Percentiles rank a stretch among this genome's conserved stretches.
phyloP scores from a whole-genome alignment of 2,888 invertebrate genomes.

The Cactoblastis cactorum region DNA sequence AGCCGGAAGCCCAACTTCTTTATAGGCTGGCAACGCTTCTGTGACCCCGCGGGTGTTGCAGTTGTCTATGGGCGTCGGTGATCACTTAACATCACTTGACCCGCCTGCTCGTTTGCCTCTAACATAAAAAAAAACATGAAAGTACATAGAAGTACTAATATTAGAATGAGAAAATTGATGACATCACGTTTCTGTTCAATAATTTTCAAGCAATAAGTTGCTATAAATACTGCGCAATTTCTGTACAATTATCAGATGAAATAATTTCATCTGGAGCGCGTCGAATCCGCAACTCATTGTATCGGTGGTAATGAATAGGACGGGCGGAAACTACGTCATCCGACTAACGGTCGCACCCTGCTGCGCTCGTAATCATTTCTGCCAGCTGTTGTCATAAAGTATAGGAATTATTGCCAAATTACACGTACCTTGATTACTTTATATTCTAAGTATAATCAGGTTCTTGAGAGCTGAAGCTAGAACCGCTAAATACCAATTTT shows the following conservation, averaged over 20 bases:
- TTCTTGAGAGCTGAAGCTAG: background rate
- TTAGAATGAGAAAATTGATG: no score
- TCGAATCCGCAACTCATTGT: conserved; percentile 1
- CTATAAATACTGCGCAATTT: background rate
- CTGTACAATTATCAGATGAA: background rate
- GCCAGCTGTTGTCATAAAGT: conserved; percentile 2
- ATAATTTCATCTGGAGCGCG: conserved; percentile 3
- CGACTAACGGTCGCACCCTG: conserved; percentile 6
- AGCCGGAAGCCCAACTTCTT: no score
- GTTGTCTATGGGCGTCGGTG: no score
- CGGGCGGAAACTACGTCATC: background rate
- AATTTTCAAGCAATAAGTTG: background rate
- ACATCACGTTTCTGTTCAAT: background rate
- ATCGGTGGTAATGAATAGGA: conserved; percentile 1
- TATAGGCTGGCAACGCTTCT: no score
- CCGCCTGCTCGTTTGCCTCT: no score
- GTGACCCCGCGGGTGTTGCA: no score
- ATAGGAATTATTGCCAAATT: background rate
- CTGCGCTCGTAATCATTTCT: background rate
- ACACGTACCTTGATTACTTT: background rate
- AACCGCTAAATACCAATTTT: no score
- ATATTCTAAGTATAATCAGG: background rate
- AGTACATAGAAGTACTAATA: no score
- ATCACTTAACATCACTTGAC: no score
- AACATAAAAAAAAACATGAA: no score